Evolutionary conservation across 2,888 invertebrate species (phyloP).

Genomic region (Pyrocoelia pectoralis): DNA sequence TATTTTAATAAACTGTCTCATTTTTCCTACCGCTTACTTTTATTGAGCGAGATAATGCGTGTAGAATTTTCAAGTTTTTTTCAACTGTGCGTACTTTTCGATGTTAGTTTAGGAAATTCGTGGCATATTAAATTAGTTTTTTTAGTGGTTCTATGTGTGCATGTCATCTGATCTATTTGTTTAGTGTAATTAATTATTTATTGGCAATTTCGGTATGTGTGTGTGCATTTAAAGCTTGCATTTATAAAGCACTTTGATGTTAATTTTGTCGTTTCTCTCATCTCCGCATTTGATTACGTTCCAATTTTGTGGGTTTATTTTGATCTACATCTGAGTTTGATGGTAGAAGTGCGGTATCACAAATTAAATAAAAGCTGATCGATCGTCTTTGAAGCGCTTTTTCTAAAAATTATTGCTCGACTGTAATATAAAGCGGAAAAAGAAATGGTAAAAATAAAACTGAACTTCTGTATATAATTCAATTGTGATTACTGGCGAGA

Average conservation of each 20-base stretch:
- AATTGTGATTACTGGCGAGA: constrained; percentile 21
- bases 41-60: not conserved
- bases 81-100: not conserved
- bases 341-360: not conserved
- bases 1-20: constrained; percentile 24
- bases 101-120: no score
- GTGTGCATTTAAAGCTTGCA: not conserved
- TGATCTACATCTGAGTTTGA: not conserved
- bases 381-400: not conserved
- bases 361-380: constrained; percentile 1
- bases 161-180: not conserved
- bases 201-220: not conserved
- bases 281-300: not conserved
- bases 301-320: not conserved
- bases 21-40: constrained; percentile 10
- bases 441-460: constrained; percentile 11
- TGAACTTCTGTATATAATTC: constrained; percentile 11
- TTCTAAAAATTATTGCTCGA: not conserved
- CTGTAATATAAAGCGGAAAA: not conserved
- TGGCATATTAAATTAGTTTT: no score
- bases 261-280: not conserved
- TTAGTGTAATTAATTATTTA: not conserved
- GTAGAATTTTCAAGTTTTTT: not conserved
- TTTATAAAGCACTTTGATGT: no score
- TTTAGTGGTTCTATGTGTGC: no score